Base-by-base conservation (phyloP, 2,797 vertebrate genomes). In the Agapornis canus region DNA sequence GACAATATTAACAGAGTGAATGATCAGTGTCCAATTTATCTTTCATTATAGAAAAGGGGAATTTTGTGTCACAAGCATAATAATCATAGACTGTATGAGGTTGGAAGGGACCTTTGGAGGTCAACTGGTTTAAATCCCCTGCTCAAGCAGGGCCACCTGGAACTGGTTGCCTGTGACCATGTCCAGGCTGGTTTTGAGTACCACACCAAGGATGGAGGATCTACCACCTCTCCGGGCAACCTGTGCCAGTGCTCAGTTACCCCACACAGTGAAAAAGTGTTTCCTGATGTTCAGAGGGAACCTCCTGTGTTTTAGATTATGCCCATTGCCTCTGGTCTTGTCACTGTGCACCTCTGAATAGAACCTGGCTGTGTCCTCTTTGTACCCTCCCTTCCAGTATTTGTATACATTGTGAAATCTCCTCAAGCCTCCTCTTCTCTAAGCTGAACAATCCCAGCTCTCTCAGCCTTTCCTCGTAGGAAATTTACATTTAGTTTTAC, bases 201-300 rank as follows among this genome's bases (percentile, higher is more conserved):
- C n/a, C 19, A 60, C 19, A 60, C 26, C 8, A 43, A 7, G 3
- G 31, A 45, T 6, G 8, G 26, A 63, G 29, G 25, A 6, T 32
- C 16, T 39, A 73, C 42, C 52, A 6, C 21, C 8, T 29, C 45
- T 13, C 43, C 22, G 45, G n/a, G 27, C 5, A 91, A 27, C 56
- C 19, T n/a, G 15, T 61, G 47, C 32, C 9, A 31, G 12, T 21
- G 49, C 20, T 54, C 0, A 0, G 12, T 59, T 45, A 68, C 20
- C 11, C 13, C 43, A 35, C 25, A 31, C 25, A 18, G 20, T 15
- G 15, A 69, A 39, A 54, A 68, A 65, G 18, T 2, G 1, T 26
- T 69, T 60, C 37, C 59, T 69, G 47, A 47, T 16, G 5, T 48
- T 63, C 76, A 79, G n/a, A 47, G 37, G 45, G 13, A 82, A n/a